A percentile compares a stretch with the other conserved stretches of the same genome.
These are phyloP conservation scores for Xerus inauris DNA, from an alignment of 2,113 vertebrate genomes.

Conservation along the genomic window DNA sequence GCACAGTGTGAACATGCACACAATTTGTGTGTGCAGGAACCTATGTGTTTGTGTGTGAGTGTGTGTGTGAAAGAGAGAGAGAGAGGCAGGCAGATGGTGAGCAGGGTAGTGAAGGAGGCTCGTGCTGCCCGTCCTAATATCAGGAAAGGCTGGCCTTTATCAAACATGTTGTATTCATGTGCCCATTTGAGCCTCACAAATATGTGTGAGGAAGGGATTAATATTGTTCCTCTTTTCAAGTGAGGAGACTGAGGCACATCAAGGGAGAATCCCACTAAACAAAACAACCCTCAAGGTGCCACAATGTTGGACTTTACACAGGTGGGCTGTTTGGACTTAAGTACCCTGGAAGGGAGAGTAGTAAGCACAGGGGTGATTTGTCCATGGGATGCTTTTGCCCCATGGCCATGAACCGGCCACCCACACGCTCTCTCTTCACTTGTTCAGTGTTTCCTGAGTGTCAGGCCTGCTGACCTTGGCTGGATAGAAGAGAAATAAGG, in stretches of 20 bases:
- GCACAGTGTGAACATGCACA: not conserved
- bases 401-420: accelerated
- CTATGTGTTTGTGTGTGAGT: not conserved
- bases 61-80: too few relatives aligned
- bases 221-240: not conserved
- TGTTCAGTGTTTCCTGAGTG: not conserved
- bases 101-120: too few relatives aligned
- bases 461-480: not conserved
- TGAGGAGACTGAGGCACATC: not conserved
- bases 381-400: not conserved
- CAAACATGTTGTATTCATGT: accelerated
- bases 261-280: not conserved
- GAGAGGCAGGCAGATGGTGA: not conserved
- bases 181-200: too few relatives aligned
- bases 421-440: not conserved
- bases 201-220: not conserved
- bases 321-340: accelerated
- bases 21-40: not conserved
- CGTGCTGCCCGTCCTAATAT: accelerated
- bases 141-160: too few relatives aligned
- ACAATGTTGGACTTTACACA: accelerated
- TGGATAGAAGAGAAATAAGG: not conserved
- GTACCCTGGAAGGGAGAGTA: too few relatives aligned
- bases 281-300: not conserved
- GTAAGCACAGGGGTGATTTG: accelerated